Percentiles rank a stretch among this genome's conserved stretches.
phyloP scores from a whole-genome alignment of 2,888 invertebrate genomes.

The Ormyrus thymus region DNA sequence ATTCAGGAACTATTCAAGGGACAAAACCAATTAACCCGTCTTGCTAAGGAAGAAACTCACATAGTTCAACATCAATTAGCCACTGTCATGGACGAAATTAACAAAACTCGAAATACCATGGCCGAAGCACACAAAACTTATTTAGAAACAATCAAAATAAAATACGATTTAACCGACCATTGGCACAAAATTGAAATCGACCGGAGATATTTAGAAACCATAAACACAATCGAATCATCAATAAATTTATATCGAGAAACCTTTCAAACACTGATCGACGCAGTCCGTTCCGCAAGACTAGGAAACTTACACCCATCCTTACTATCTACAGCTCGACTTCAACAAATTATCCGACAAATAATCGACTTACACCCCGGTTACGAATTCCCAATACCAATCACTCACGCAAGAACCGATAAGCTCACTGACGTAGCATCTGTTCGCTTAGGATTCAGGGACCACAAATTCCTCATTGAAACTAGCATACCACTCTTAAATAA shows the following conservation, averaged over 20 bases:
- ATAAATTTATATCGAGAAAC: too few relatives aligned
- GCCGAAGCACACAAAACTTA: too few relatives aligned
- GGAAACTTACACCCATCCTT: neutral
- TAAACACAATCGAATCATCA: too few relatives aligned
- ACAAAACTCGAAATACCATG: too few relatives aligned
- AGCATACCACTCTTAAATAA: neutral
- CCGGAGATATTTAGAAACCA: too few relatives aligned
- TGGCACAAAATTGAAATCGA: too few relatives aligned
- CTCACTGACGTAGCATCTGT: neutral
- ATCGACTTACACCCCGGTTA: constrained; percentile 1
- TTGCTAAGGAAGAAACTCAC: neutral
- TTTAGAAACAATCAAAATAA: too few relatives aligned
- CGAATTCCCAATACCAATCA: neutral
- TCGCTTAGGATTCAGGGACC: neutral
- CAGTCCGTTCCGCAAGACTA: neutral
- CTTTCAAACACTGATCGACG: neutral
- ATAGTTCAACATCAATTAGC: neutral
- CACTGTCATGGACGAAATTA: too few relatives aligned
- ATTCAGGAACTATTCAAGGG: neutral
- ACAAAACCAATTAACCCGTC: neutral
- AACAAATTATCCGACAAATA: neutral
- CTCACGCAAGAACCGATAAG: constrained; percentile 7
- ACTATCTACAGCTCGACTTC: neutral
- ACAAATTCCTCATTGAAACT: neutral
- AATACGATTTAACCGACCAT: too few relatives aligned